Evolutionary conservation across 2,113 vertebrate species (phyloP).

Genomic region (Phaethornis superciliosus): DNA sequence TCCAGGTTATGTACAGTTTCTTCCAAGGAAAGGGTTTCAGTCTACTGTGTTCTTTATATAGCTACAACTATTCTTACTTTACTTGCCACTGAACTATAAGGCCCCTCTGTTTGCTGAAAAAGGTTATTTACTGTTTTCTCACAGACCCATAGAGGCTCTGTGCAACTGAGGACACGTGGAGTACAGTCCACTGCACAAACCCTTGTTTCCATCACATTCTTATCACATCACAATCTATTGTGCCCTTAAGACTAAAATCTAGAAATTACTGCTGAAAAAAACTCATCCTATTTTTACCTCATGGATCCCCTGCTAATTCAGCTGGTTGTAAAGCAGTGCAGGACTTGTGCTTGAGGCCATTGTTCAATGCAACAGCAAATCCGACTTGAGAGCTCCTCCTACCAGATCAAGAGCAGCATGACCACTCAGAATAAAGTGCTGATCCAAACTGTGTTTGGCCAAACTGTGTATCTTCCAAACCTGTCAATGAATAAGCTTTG

Average conservation of each 20-base stretch:
- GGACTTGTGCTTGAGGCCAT: neutral
- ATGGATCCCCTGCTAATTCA: constrained; percentile 13
- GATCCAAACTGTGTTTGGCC: neutral
- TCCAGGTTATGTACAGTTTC: neutral
- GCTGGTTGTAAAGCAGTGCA: neutral
- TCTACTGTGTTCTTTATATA: constrained; percentile 12
- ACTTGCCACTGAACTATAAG: neutral
- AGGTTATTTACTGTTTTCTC: constrained; percentile 37
- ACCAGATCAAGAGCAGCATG: neutral
- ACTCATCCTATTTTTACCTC: neutral
- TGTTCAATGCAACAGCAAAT: neutral
- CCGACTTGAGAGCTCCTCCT: neutral
- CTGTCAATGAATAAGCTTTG: neutral
- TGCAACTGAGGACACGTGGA: neutral
- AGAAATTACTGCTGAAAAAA: neutral
- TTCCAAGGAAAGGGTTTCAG: neutral
- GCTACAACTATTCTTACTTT: constrained; percentile 27
- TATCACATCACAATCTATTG: neutral
- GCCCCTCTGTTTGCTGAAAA: neutral
- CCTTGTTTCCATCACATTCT: neutral
- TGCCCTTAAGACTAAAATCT: neutral
- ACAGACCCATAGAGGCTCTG: neutral
- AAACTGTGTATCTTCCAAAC: neutral
- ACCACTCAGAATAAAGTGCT: neutral
- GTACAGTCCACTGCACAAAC: neutral